These are phyloP conservation scores for Jaculus jaculus DNA, from an alignment of 2,113 vertebrate species.

Conservation along the genomic window DNA sequence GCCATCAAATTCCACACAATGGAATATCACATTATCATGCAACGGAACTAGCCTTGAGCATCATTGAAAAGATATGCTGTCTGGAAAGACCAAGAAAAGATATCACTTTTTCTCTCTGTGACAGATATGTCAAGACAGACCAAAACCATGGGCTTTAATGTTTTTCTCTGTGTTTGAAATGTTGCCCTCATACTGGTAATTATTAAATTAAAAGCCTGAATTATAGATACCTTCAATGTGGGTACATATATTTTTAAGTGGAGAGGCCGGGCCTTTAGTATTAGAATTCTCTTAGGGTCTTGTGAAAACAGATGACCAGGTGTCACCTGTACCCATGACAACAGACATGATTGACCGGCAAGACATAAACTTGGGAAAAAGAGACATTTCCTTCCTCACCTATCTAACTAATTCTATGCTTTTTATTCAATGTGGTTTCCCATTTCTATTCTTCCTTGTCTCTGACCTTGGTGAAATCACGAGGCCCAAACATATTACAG, in stretches of 20 bases:
- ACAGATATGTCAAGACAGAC: neutral
- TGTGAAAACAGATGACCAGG: constrained; percentile 55
- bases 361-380: constrained; percentile 49
- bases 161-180: neutral
- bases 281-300: constrained; percentile 59
- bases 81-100: neutral
- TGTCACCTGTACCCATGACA: constrained; percentile 46
- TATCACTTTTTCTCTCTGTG: neutral
- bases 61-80: neutral
- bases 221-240: neutral
- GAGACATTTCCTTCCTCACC: neutral
- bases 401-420: neutral
- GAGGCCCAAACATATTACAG: constrained; percentile 50
- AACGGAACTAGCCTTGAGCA: neutral
- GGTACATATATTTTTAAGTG: neutral
- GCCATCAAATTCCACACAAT: neutral
- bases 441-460: neutral
- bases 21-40: too few species aligned
- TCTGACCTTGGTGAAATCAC: constrained; percentile 34
- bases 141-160: neutral
- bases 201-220: constrained; percentile 13
- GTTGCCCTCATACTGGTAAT: neutral
- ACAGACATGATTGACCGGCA: constrained; percentile 60
- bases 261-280: neutral
- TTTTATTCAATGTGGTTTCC: neutral